Base-by-base conservation (phyloP, 2,797 vertebrate genomes). In the Bradypus variegatus region DNA sequence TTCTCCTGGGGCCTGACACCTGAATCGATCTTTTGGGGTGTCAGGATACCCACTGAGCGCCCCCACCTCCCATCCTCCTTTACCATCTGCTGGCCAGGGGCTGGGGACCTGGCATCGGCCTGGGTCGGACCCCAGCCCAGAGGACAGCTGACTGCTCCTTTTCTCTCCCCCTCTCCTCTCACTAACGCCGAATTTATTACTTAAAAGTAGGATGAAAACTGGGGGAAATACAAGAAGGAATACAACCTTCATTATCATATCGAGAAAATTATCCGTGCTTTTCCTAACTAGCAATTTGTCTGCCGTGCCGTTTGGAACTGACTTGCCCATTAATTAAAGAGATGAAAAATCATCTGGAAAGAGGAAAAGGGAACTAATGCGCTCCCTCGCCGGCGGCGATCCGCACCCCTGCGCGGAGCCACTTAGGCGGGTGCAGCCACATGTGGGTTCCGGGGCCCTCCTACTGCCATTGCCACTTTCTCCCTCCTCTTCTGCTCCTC, bases 271-370 rank as follows among this genome's bases (percentile, higher is more conserved):
- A 96, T 96, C 95, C 76, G 58, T 93, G 95, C 95, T 95, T 96
- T 95, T 95, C 95, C 94, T 95, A 96, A 96, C 96, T 95, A 94
- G 96, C 93, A 96, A 96, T 96, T 96, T 96, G 95, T 95, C 94
- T 96, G 96, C 96, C 97, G 94, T 78, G 96, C 94, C 45, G 95
- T 94, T 96, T 94, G 86, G 95, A 96, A 91, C 92, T 88, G 96
- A 96, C 97, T 96, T 96, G 95, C 97, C 96, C 96, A 96, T 96
- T 97, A 96, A 97, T 97, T 97, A 97, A 95, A 95, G 94, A 95
- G 95, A 97, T 96, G 96, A 96, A 95, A 96, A 96, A 94, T 97
- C 95, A 96, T 96, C 94, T 95, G 94, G 93, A 94, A 96, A 93
- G 94, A 81, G 86, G 96, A 94, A 95, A 97, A 96, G 90, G 92